phyloP scores from a whole-genome alignment of 2,888 invertebrate genomes.

The Cataglyphis cursor region DNA sequence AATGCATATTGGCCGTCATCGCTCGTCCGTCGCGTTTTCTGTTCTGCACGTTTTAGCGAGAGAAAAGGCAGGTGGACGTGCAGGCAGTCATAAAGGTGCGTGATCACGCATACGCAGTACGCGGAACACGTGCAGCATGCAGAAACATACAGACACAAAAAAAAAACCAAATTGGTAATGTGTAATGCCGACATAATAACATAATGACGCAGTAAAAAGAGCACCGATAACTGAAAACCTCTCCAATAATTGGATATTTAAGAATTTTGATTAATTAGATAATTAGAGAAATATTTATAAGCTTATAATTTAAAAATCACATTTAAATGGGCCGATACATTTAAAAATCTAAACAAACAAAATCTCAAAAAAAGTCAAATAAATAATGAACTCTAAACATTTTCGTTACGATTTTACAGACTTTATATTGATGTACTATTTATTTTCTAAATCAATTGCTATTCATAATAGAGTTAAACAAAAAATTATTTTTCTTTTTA shows the following conservation, averaged over 20 bases:
- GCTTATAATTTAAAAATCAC: neutral
- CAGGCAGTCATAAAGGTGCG: conserved; percentile 46
- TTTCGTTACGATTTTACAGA: too few species aligned
- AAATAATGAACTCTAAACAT: neutral
- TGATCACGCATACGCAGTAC: conserved; percentile 15
- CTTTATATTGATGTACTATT: too few species aligned
- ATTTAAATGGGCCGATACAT: neutral
- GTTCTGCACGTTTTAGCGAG: conserved; percentile 65
- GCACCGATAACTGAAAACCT: conserved; percentile 22
- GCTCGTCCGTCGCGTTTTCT: conserved; percentile 73
- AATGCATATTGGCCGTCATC: conserved; percentile 74
- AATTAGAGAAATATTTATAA: too few species aligned
- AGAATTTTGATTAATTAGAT: neutral
- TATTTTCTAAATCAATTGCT: neutral
- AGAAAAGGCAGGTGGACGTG: conserved; percentile 56
- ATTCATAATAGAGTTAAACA: neutral
- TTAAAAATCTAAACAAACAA: neutral
- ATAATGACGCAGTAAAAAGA: neutral
- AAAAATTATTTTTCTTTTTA: too few species aligned
- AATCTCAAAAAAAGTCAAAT: neutral
- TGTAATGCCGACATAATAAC: neutral
- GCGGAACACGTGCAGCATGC: conserved; percentile 62
- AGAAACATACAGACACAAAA: conserved; percentile 63
- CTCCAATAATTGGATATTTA: neutral
- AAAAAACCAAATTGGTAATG: conserved; percentile 40